These are phyloP conservation scores for Venustoraphidia nigricollis DNA, from an alignment of 2,888 invertebrate genomes.

Conservation along the genomic window DNA sequence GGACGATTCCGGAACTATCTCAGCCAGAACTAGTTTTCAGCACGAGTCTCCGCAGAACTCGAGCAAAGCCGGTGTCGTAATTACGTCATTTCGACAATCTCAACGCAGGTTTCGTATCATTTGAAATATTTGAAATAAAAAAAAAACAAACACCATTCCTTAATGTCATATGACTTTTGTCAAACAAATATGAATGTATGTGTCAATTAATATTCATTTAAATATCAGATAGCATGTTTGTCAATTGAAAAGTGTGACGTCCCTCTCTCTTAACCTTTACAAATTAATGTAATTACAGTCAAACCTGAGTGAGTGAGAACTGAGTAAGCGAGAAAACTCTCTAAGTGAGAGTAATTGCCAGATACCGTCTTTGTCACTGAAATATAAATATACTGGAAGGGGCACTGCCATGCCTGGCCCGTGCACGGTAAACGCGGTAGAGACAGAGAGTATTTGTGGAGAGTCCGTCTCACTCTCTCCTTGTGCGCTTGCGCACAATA, in stretches of 20 bases:
- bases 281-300: background rate
- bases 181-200: background rate
- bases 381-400: too few relatives aligned
- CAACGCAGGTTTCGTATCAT: conserved; percentile 51
- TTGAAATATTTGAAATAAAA: background rate
- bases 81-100: conserved; percentile 77
- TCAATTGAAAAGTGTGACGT: background rate
- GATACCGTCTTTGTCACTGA: too few relatives aligned
- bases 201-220: background rate
- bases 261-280: conserved; percentile 10
- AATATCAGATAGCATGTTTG: background rate
- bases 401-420: too few relatives aligned
- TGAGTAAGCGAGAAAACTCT: too few relatives aligned
- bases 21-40: conserved; percentile 44
- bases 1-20: conserved; percentile 26
- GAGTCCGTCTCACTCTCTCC: too few relatives aligned
- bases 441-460: too few relatives aligned
- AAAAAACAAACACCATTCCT: too few relatives aligned
- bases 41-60: conserved; percentile 39
- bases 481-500: too few relatives aligned
- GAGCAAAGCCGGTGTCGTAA: conserved; percentile 77
- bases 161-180: background rate
- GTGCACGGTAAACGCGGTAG: too few relatives aligned
- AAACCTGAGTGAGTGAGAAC: too few relatives aligned
- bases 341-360: too few relatives aligned